Conservation (phyloP, 2,888 invertebrate species). For the Coremacera marginata region DNA sequence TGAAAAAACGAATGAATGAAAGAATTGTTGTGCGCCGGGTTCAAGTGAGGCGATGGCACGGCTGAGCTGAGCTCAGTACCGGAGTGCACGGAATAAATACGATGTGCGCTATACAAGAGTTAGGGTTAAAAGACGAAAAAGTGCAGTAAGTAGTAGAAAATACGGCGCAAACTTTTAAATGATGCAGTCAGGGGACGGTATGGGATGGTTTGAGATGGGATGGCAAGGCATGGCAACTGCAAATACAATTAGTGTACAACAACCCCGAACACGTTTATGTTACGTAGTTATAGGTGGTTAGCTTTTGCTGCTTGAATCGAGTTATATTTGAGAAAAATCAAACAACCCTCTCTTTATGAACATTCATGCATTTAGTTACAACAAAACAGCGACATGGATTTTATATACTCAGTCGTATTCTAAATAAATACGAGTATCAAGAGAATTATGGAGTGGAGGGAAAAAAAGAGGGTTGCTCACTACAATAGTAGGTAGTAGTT, state of each 20-base stretch:
- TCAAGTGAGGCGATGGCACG: conserved; percentile 2
- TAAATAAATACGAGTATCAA: neutral
- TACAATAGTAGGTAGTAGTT: neutral
- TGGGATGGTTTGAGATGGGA: neutral
- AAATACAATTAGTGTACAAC: neutral
- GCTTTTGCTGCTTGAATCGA: too few relatives aligned
- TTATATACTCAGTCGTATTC: conserved; percentile 5
- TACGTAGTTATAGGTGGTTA: neutral
- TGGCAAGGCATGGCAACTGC: neutral
- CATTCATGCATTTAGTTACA: neutral
- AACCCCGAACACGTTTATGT: conserved; percentile 17
- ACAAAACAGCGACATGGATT: neutral
- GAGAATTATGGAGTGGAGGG: neutral
- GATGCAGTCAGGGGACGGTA: neutral
- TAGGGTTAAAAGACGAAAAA: conserved; percentile 24
- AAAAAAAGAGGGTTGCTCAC: conserved; percentile 18
- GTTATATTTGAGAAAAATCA: too few relatives aligned
- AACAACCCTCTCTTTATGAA: neutral
- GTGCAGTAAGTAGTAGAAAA: conserved; percentile 14
- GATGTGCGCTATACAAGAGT: neutral
- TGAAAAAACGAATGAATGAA: neutral
- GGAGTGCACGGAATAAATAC: conserved; percentile 16
- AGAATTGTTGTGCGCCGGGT: conserved; percentile 17
- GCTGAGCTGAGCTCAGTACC: neutral
- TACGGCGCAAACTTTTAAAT: conserved; percentile 4